Evolutionary conservation across 2,888 invertebrate genomes (phyloP).

Genomic region (Silvanus unidentatus): DNA sequence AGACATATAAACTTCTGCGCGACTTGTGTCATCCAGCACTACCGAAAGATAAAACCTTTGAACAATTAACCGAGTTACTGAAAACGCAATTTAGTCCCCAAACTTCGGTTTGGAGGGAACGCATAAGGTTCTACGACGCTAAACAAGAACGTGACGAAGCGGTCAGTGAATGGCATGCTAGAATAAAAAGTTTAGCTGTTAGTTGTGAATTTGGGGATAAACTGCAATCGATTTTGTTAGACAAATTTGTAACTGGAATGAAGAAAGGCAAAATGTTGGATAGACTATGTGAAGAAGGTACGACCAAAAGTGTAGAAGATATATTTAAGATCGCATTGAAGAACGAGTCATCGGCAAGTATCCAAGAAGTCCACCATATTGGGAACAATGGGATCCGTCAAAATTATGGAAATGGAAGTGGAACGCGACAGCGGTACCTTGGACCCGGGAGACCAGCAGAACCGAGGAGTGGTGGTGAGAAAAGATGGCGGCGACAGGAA

Average conservation of each 20-base stretch:
- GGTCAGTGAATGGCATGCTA: constrained; percentile 18
- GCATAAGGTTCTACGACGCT: constrained; percentile 20
- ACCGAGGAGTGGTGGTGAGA: background rate
- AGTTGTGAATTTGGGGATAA: constrained; percentile 22
- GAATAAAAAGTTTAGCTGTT: constrained; percentile 19
- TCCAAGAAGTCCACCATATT: background rate
- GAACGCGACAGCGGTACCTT: background rate
- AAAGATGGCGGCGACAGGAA: background rate
- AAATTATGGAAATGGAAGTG: too few species aligned
- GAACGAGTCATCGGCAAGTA: constrained; percentile 3
- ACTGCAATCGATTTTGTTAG: constrained; percentile 13
- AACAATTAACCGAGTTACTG: constrained; percentile 15
- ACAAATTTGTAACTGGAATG: constrained; percentile 19
- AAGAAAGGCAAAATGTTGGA: constrained; percentile 15
- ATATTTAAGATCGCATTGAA: constrained; percentile 2
- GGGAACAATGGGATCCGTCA: background rate
- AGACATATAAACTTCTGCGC: constrained; percentile 12
- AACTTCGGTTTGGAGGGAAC: constrained; percentile 18
- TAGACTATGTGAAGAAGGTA: constrained; percentile 18
- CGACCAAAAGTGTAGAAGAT: background rate
- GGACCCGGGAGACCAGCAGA: background rate
- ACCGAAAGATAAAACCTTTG: constrained; percentile 22
- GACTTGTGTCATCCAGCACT: constrained; percentile 21
- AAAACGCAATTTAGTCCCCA: constrained; percentile 16
- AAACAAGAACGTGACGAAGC: constrained; percentile 17